Evolutionary conservation across 2,888 invertebrate species (phyloP), one percentile per base, ranked within the genome.

Genomic region (Drosophila emarginata): DNA sequence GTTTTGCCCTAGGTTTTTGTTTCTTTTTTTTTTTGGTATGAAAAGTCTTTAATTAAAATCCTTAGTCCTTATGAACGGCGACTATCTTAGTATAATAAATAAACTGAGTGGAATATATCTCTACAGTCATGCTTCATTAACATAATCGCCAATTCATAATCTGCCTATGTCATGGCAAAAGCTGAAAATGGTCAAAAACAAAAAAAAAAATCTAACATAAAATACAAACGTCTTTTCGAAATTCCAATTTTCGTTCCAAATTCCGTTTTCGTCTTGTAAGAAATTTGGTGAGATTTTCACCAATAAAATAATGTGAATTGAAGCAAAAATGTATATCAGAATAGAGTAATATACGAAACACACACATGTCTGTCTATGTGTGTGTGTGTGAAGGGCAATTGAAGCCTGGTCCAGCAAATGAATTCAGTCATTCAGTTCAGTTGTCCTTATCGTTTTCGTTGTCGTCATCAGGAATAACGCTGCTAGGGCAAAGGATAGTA

Each of bases 91-190:
- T 11, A 45, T 45, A 45, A 45, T 45, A 45, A 45, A 45, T 45
- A 45, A 45, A 78, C 78, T 62, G 53, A 26, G 4, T 14, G 51
- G 51, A 39, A 32, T 32, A 36, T 37, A 32, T 37, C 36, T 37
- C 12, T 12, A 15, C n/a, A 50, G 62, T 62, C 53, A 23, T 60
- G 65, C 69, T 82, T 74, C 82, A 83, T 83, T 83, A 81, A 74
- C 83, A 83, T 83, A 83, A 83, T 83, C 83, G 85, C 82, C 83
- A 79, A 83, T 81, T 83, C 87, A 83, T 83, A 83, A 83, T 81
- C 85, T 74, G 69, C 72, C 68, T 70, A 53, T 68, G 69, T 45
- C 72, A 61, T 52, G 71, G 50, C 62, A 72, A 67, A 68, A 67
- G 61, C 77, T 51, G 60, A 21, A 61, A 62, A 28, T 40, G 7